Conservation (phyloP, 1,140 invertebrate genomes). For the Drosophila biarmipes region DNA sequence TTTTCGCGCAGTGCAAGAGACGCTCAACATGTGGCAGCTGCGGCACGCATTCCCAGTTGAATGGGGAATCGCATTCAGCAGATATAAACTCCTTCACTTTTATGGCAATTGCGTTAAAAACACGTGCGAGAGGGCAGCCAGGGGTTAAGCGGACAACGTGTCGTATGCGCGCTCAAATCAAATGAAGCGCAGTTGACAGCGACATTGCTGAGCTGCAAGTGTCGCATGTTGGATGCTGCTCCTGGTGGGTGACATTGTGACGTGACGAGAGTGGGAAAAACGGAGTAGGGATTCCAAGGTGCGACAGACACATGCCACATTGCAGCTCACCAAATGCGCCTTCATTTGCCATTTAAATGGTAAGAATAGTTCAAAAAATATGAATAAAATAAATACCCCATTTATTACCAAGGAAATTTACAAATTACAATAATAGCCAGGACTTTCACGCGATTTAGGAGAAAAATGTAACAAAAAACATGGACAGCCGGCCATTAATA, state of each 20-base stretch:
- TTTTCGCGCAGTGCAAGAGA: neutral
- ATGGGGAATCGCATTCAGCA: conserved; percentile 11
- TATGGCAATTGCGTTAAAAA: conserved; percentile 56
- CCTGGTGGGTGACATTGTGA: conserved; percentile 37
- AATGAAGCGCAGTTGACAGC: conserved; percentile 49
- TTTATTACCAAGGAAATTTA: conserved; percentile 1
- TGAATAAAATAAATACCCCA: neutral
- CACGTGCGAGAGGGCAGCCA: conserved; percentile 11
- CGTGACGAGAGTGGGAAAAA: conserved; percentile 36
- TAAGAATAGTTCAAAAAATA: neutral
- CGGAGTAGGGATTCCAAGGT: conserved; percentile 1
- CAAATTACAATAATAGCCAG: conserved; percentile 16
- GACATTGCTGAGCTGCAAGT: conserved; percentile 22
- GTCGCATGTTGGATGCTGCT: conserved; percentile 18
- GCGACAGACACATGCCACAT: conserved; percentile 12
- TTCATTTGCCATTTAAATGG: conserved; percentile 42
- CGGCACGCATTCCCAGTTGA: conserved; percentile 32
- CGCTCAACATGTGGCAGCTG: conserved; percentile 48
- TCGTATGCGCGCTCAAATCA: conserved; percentile 52
- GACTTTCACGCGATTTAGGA: conserved; percentile 12
- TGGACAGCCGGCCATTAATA: conserved; percentile 26
- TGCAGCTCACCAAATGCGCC: conserved; percentile 25
- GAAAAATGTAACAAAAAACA: conserved; percentile 19
- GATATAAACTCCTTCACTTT: conserved; percentile 39
- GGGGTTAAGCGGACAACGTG: conserved; percentile 49